phyloP scores from a whole-genome alignment of 1,140 invertebrate species.

The Anoplolepis gracilipes region DNA sequence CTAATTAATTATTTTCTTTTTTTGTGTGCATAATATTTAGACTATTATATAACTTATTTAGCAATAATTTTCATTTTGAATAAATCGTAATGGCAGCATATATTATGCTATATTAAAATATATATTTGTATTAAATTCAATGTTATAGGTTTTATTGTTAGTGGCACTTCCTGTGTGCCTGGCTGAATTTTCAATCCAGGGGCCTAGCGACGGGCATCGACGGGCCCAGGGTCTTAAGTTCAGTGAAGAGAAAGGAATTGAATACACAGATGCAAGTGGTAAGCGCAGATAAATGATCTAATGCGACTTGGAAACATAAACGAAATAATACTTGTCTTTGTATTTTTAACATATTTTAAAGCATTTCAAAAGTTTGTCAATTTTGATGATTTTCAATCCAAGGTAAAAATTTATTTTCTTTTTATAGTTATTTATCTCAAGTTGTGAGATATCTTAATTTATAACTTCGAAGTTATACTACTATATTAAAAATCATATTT shows the following conservation, averaged over 20 bases:
- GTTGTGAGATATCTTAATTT: background rate
- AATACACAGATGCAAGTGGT: slow-evolving; percentile 82
- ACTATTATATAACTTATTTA: background rate
- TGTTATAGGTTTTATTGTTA: slow-evolving; percentile 77
- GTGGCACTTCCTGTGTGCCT: slow-evolving; percentile 78
- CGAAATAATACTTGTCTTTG: background rate
- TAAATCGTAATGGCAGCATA: background rate
- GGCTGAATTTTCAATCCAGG: slow-evolving; percentile 83
- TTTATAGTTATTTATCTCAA: background rate
- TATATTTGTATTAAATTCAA: background rate
- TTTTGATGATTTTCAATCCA: background rate
- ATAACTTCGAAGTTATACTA: background rate
- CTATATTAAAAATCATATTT: background rate
- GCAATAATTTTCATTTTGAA: too few species aligned
- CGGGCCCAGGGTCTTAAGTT: slow-evolving; percentile 83
- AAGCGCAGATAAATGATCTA: slow-evolving; percentile 55
- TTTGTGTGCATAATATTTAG: background rate
- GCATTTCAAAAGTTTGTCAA: background rate
- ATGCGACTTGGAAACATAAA: background rate
- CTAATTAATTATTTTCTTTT: background rate
- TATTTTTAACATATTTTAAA: background rate
- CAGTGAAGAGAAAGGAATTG: slow-evolving; percentile 81
- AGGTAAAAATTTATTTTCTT: background rate
- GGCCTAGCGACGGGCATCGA: slow-evolving; percentile 83
- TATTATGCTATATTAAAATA: background rate